These are phyloP conservation scores for Conopomorpha cramerella DNA, from an alignment of 1,140 invertebrate genomes.

Conservation along the genomic window DNA sequence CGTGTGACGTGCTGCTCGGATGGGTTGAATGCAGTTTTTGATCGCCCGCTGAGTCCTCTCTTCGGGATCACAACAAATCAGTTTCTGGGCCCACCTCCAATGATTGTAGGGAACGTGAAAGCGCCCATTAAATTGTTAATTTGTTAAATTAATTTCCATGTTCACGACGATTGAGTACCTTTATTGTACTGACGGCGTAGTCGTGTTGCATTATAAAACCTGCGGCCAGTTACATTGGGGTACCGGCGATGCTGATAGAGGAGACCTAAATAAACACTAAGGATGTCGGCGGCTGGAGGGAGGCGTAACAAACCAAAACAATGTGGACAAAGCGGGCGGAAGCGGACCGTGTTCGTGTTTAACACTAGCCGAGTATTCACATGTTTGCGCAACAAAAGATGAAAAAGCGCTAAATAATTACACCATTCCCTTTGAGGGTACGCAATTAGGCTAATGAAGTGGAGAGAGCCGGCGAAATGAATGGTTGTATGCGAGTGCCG, in stretches of 20 bases:
- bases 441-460: constrained; percentile 56
- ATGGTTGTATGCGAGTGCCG: constrained; percentile 30
- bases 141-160: no score
- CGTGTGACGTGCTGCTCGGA: constrained; percentile 8
- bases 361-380: constrained; percentile 35
- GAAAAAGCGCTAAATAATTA: constrained; percentile 51
- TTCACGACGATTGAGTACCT: no score
- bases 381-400: constrained; percentile 48
- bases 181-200: no score
- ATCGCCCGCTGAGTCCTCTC: constrained; percentile 46
- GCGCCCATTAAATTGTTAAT: no score
- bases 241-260: no score
- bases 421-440: constrained; percentile 41
- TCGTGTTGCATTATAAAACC: no score
- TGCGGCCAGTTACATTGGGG: no score
- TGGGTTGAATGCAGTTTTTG: constrained; percentile 39
- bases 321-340: no score
- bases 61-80: constrained; percentile 54
- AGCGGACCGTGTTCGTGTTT: no score
- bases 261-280: no score
- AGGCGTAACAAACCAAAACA: no score
- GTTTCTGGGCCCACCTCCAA: constrained; percentile 43
- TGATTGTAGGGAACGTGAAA: constrained; percentile 13
- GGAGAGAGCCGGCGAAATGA: constrained; percentile 31
- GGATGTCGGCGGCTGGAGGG: no score